These are phyloP conservation scores for Nymphicus hollandicus DNA, from an alignment of 2,113 vertebrate genomes.

Conservation along the genomic window DNA sequence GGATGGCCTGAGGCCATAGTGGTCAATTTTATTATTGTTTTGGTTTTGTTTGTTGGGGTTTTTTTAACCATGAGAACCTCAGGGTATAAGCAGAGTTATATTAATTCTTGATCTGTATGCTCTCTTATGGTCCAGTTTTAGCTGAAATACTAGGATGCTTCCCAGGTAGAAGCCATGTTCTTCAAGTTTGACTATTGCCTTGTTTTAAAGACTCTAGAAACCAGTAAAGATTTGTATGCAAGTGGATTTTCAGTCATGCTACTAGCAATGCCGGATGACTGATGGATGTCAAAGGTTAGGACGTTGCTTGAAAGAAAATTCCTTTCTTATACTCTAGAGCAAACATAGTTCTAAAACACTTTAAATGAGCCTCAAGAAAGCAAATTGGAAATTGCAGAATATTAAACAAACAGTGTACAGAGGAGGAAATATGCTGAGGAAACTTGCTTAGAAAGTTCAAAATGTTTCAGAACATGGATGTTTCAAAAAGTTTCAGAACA, in stretches of 20 bases:
- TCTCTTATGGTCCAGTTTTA: not conserved
- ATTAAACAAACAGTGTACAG: not conserved
- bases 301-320: not conserved
- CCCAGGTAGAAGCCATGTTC: not conserved
- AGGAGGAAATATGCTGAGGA: not conserved
- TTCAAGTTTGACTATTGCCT: not conserved
- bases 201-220: not conserved
- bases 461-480: no score
- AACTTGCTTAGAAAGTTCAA: not conserved
- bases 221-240: not conserved
- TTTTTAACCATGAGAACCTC: not conserved
- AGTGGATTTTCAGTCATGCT: not conserved
- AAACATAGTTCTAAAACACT: not conserved
- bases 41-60: not conserved
- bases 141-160: not conserved
- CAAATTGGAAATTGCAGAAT: not conserved
- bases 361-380: not conserved
- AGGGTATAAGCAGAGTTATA: not conserved
- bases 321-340: not conserved
- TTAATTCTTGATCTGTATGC: not conserved
- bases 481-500: not conserved
- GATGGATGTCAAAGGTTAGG: not conserved
- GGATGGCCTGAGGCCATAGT: not conserved
- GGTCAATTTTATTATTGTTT: not conserved
- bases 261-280: accelerated